Base-by-base conservation (phyloP, 2,797 vertebrate species). In the Channallabes apus region DNA sequence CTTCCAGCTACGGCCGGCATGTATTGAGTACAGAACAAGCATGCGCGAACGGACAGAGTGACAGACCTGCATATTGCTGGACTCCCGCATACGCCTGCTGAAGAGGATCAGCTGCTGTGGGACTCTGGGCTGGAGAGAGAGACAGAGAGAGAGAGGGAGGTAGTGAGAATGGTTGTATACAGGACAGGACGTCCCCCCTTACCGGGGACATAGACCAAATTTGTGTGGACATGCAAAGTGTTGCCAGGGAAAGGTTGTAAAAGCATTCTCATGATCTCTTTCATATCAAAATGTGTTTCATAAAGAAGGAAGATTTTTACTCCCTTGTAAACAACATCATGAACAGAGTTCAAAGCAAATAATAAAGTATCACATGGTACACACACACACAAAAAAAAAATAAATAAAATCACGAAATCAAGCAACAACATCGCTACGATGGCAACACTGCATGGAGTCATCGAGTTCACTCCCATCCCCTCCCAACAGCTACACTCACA, bases 71-170 rank as follows among this genome's bases (percentile, higher is more conserved):
- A 88, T 99, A 99, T 94, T 99, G 98, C 96, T 99, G 98, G 95
- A 99, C 97, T 96, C 98, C 98, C 9, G 98, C 97, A 92, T 99
- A 99, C 93, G 98, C 98, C 96, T 99, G 98, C 93, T 99, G 98
- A 94, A 99, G 96, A 89, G 97, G 97, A 92, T 99, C 98, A 85
- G 97, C 97, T 92, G 98, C 96, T 90, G 97, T 99, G 93, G 98
- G 98, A 94, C 98, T 99, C 94, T 99, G 98, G 91, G 98, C 98
- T 99, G 94, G 91, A 32, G 17, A 86, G 77, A 84, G 78, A 65
- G 29, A 35, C 8, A 69, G 4, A 38, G 6, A 41, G 38, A 41
- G 38, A 41, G 38, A 41, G 6, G 2, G 38, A 41, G 38, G 38
- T 51, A 67, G 24, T 51, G 38, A 78, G 61, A 83, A 24, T 71